Evolutionary conservation across 2,888 invertebrate species (phyloP).

Genomic region (Odontocerum albicorne): DNA sequence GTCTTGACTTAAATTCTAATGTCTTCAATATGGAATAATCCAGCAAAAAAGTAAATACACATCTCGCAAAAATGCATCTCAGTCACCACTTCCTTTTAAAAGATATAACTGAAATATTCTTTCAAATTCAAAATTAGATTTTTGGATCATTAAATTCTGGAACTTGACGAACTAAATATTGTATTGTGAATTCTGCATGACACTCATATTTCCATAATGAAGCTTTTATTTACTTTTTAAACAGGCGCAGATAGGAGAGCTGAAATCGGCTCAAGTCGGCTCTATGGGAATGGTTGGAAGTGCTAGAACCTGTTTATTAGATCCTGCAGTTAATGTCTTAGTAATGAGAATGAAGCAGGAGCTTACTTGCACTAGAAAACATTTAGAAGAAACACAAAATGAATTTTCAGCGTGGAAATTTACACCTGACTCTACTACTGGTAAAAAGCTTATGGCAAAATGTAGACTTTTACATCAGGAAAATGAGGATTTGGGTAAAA

Average conservation of each 20-base stretch:
- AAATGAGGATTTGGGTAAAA: constrained; percentile 95
- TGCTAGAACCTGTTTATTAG: constrained; percentile 71
- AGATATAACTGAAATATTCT: too few species aligned
- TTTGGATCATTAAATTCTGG: too few species aligned
- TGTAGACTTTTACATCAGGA: constrained; percentile 93
- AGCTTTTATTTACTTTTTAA: too few species aligned
- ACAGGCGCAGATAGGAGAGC: constrained; percentile 91
- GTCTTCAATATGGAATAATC: too few species aligned
- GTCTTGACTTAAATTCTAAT: too few species aligned
- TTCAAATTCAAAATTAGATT: too few species aligned
- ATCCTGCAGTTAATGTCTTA: constrained; percentile 94
- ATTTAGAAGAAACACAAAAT: constrained; percentile 95
- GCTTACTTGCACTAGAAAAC: constrained; percentile 83
- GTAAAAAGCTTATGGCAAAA: constrained; percentile 97
- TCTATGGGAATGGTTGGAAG: constrained; percentile 74
- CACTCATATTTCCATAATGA: too few species aligned
- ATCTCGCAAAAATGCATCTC: too few species aligned
- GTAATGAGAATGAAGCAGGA: constrained; percentile 90
- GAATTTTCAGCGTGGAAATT: constrained; percentile 99
- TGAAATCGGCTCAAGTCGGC: constrained; percentile 87
- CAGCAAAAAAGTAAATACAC: too few species aligned
- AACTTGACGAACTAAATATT: too few species aligned
- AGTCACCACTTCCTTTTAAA: too few species aligned
- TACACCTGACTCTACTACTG: constrained; percentile 98
- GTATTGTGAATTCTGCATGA: too few species aligned